These are phyloP conservation scores for Xiphophorus maculatus DNA, from an alignment of 2,113 vertebrate genomes.

Conservation along the genomic window DNA sequence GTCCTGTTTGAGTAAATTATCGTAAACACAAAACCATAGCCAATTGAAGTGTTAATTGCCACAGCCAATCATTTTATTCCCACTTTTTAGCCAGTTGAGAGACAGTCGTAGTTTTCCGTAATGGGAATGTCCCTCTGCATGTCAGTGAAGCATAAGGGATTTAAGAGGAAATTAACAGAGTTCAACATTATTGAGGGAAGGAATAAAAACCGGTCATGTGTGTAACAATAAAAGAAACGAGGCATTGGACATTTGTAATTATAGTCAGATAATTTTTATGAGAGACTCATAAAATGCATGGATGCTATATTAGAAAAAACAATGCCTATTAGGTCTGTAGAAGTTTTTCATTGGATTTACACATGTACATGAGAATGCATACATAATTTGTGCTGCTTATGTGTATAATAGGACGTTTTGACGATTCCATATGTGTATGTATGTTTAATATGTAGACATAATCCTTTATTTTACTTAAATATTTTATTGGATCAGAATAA, in stretches of 20 bases:
- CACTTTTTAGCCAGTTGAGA: neutral
- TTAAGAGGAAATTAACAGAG: constrained; percentile 39
- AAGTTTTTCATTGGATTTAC: neutral
- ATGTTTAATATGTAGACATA: too few relatives aligned
- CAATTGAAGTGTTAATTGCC: neutral
- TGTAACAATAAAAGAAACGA: constrained; percentile 39
- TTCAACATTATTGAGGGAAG: constrained; percentile 16
- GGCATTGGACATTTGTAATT: constrained; percentile 29
- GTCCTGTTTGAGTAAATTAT: neutral
- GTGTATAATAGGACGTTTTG: neutral
- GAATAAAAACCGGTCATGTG: constrained; percentile 32
- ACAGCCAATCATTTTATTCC: neutral
- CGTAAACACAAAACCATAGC: neutral
- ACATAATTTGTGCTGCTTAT: neutral
- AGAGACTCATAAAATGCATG: neutral
- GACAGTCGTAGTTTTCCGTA: neutral
- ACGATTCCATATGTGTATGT: neutral
- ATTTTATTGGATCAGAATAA: too few relatives aligned
- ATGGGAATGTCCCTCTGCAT: constrained; percentile 32
- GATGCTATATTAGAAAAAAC: neutral
- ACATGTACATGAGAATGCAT: neutral
- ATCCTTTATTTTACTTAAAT: too few relatives aligned
- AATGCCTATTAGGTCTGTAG: neutral
- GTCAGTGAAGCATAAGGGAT: constrained; percentile 22
- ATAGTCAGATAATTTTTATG: neutral